phyloP scores from a whole-genome alignment of 2,797 vertebrate genomes.

The Aselliscus stoliczkanus region DNA sequence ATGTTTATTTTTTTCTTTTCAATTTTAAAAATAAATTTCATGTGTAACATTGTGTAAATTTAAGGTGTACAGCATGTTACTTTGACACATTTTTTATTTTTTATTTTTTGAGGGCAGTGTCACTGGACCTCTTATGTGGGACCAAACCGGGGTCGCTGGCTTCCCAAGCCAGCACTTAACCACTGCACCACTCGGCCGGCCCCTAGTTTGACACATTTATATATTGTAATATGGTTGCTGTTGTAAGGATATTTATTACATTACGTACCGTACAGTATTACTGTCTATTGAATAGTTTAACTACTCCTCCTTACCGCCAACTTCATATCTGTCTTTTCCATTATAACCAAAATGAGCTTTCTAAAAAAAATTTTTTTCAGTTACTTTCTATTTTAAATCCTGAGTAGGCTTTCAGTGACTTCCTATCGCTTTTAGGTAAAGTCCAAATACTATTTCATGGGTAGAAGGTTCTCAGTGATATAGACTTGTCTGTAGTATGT shows the following conservation, averaged over 20 bases:
- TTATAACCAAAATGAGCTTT: constrained; percentile 20
- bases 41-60: not conserved
- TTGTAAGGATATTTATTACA: not conserved
- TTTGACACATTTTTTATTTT: not conserved
- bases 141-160: too few relatives aligned
- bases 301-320: not conserved
- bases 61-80: not conserved
- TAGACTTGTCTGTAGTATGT: not conserved
- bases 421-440: not conserved
- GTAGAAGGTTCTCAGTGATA: not conserved
- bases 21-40: not conserved
- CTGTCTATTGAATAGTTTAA: not conserved
- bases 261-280: not conserved
- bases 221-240: not conserved
- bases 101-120: too few relatives aligned
- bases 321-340: not conserved
- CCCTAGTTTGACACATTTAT: not conserved
- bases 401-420: not conserved
- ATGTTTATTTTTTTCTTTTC: not conserved
- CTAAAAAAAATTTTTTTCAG: not conserved
- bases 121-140: too few relatives aligned
- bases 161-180: too few relatives aligned
- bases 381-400: not conserved
- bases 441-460: not conserved
- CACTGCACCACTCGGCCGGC: too few relatives aligned